phyloP scores from a whole-genome alignment of 2,113 vertebrate species.

The Podarcis raffonei region DNA sequence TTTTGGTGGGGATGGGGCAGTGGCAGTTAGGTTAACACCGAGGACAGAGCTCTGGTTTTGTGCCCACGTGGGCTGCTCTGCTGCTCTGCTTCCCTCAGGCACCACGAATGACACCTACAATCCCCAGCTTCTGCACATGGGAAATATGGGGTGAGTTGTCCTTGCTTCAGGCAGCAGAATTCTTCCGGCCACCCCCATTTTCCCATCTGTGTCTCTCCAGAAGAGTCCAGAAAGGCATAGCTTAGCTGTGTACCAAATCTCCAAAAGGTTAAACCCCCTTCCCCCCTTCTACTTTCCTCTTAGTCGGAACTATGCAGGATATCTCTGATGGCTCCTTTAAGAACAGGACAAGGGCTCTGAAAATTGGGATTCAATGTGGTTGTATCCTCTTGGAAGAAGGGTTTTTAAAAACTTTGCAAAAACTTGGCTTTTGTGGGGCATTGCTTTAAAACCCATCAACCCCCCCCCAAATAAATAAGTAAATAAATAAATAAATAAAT shows the following conservation, averaged over 20 bases:
- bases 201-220: neutral
- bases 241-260: too few species aligned
- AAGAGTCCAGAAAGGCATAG: too few species aligned
- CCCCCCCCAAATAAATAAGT: too few species aligned
- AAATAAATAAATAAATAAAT: too few species aligned
- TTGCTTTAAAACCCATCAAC: too few species aligned
- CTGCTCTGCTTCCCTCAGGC: too few species aligned
- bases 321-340: neutral
- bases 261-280: neutral
- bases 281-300: neutral
- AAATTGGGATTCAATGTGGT: neutral
- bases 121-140: neutral
- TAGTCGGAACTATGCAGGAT: neutral
- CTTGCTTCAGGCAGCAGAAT: neutral
- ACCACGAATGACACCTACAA: too few species aligned
- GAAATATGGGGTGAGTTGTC: neutral
- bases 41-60: too few species aligned
- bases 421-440: too few species aligned
- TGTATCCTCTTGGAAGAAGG: fast-evolving
- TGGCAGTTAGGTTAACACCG: too few species aligned
- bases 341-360: neutral
- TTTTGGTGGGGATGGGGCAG: too few species aligned
- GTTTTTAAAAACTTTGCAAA: neutral
- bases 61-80: too few species aligned
- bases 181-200: neutral